Evolutionary conservation across 2,888 invertebrate species (phyloP).

Genomic region (Isotomurus palustris): DNA sequence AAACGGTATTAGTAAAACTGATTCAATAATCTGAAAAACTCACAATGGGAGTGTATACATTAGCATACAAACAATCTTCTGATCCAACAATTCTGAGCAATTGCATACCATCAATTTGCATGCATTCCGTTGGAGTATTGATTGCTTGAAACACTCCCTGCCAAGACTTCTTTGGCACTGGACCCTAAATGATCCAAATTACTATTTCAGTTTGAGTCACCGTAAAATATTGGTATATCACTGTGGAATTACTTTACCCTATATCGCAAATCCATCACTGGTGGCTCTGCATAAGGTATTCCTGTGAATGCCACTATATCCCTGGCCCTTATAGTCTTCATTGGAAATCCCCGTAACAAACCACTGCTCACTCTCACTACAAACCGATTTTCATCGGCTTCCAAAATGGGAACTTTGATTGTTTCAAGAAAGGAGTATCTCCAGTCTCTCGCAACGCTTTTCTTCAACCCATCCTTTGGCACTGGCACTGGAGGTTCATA

Average conservation of each 20-base stretch:
- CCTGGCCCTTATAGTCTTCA: slow-evolving; percentile 28
- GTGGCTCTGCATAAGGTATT: slow-evolving; percentile 37
- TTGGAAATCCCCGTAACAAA: slow-evolving; percentile 24
- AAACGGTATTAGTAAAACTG: not conserved
- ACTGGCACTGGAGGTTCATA: slow-evolving; percentile 26
- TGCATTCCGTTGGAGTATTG: slow-evolving; percentile 76
- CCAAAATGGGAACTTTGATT: not conserved
- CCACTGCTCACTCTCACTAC: slow-evolving; percentile 22
- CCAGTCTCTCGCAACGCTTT: not conserved
- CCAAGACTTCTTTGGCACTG: slow-evolving; percentile 83
- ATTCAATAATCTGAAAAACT: not conserved
- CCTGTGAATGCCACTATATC: slow-evolving; percentile 33
- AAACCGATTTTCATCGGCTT: slow-evolving; percentile 1
- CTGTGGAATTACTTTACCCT: slow-evolving; percentile 9
- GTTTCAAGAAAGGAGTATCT: not conserved
- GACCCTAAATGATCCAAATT: slow-evolving; percentile 49
- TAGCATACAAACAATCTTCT: slow-evolving; percentile 33
- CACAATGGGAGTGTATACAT: slow-evolving; percentile 37
- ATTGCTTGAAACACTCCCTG: slow-evolving; percentile 78
- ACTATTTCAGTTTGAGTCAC: not conserved
- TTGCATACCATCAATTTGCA: slow-evolving; percentile 57
- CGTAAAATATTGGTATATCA: not conserved
- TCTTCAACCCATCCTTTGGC: slow-evolving; percentile 9
- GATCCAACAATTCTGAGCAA: slow-evolving; percentile 17
- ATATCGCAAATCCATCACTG: slow-evolving; percentile 28